A percentile compares a stretch with the other conserved stretches of the same genome.
These are phyloP conservation scores for Euura lappo DNA, from an alignment of 1,140 invertebrate genomes.

Conservation along the genomic window DNA sequence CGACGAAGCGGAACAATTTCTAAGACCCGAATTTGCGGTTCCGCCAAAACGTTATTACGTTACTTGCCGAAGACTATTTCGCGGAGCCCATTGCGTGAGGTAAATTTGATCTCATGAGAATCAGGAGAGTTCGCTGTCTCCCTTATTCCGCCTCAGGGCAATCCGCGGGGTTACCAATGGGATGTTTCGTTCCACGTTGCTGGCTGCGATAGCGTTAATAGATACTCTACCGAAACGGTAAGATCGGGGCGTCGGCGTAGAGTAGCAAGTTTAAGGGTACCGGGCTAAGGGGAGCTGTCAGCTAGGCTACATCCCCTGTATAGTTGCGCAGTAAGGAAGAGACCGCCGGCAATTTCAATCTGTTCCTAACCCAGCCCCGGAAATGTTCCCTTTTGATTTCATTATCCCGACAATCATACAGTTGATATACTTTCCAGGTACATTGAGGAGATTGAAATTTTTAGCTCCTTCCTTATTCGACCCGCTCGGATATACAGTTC, in stretches of 20 bases:
- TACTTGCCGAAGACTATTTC: background rate
- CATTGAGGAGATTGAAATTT: background rate
- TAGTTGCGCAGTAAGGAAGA: background rate
- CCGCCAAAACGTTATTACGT: background rate
- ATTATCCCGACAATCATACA: conserved; percentile 7
- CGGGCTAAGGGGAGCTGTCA: background rate
- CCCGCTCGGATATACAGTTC: background rate
- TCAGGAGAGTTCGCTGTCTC: background rate
- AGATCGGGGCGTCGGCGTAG: background rate
- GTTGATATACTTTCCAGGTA: background rate
- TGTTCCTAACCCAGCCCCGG: background rate
- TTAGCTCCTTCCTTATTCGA: background rate
- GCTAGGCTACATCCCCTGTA: background rate
- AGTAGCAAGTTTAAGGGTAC: too few species aligned
- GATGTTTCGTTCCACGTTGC: background rate
- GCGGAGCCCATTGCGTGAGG: background rate
- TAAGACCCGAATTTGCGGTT: background rate
- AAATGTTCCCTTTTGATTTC: background rate
- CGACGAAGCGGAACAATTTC: too few species aligned
- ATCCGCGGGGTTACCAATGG: background rate
- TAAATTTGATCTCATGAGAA: background rate
- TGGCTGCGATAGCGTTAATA: background rate
- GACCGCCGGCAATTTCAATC: background rate
- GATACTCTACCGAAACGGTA: background rate
- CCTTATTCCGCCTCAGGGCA: background rate